phyloP scores from a whole-genome alignment of 1,140 invertebrate genomes.

The Leptinotarsa texana region DNA sequence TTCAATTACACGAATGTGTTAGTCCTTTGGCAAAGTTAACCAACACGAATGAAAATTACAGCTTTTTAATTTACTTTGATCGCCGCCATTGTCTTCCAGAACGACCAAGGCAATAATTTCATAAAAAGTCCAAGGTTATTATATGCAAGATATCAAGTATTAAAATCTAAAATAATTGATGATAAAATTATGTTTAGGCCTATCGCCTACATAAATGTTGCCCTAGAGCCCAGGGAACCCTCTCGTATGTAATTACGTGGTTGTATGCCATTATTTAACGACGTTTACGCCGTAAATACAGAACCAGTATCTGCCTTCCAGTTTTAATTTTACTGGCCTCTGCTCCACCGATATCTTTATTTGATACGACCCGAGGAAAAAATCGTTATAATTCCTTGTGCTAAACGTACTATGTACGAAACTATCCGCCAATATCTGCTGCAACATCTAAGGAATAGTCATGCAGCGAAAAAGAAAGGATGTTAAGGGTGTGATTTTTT shows the following conservation, averaged over 20 bases:
- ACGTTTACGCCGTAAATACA: slow-evolving; percentile 27
- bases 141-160: slow-evolving; percentile 25
- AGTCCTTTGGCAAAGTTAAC: slow-evolving; percentile 19
- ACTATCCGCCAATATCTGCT: no score
- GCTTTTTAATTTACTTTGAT: slow-evolving; percentile 16
- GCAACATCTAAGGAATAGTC: no score
- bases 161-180: slow-evolving; percentile 34
- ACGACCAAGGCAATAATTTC: slow-evolving; percentile 17
- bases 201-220: slow-evolving; percentile 32
- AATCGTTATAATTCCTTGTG: no score
- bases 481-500: no score
- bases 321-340: slow-evolving; percentile 25
- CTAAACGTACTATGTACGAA: no score
- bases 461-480: no score
- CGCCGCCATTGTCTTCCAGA: slow-evolving; percentile 19
- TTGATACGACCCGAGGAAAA: neutral
- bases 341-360: slow-evolving; percentile 17
- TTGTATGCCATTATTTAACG: slow-evolving; percentile 26
- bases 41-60: slow-evolving; percentile 25
- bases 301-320: slow-evolving; percentile 12
- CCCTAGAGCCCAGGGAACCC: slow-evolving; percentile 25
- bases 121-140: slow-evolving; percentile 26
- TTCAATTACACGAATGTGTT: slow-evolving; percentile 3
- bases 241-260: slow-evolving; percentile 24
- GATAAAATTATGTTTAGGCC: slow-evolving; percentile 28